Evolutionary conservation across 2,797 vertebrate species (phyloP).

Genomic region (Hippopotamyrus pictus): DNA sequence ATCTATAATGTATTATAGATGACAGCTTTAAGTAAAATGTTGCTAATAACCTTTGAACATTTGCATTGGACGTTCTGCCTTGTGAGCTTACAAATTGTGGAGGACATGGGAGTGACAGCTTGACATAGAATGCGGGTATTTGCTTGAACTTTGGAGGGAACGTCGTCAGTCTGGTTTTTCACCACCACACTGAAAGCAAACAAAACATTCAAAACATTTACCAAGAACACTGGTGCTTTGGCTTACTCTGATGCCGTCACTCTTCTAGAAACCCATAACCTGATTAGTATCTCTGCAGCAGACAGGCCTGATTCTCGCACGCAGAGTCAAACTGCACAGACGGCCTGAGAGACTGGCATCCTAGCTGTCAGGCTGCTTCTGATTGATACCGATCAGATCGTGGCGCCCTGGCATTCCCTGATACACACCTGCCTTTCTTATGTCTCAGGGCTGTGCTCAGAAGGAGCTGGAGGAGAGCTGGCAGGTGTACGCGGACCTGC

Average conservation of each 20-base stretch:
- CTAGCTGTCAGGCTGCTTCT: not conserved
- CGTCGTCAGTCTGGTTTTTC: constrained; percentile 8
- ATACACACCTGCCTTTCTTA: not conserved
- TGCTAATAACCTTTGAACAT: not conserved
- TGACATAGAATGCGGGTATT: not conserved
- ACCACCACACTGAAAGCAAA: not conserved
- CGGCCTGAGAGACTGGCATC: not conserved
- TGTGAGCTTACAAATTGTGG: not conserved
- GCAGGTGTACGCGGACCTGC: constrained; percentile 66
- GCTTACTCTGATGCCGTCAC: not conserved
- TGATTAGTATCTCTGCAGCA: not conserved
- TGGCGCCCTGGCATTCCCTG: not conserved
- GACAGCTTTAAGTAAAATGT: not conserved
- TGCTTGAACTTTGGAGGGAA: not conserved
- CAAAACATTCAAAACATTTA: not conserved
- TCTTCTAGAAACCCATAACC: not conserved
- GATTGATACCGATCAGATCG: not conserved
- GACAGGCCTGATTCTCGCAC: not conserved
- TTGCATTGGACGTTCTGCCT: not conserved
- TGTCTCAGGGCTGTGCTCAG: constrained; percentile 52
- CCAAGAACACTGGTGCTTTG: not conserved
- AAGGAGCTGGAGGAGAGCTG: constrained; percentile 70
- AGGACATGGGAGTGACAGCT: not conserved
- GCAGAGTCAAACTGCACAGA: not conserved
- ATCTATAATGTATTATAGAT: not conserved